Base-by-base conservation (phyloP, 2,113 vertebrate genomes). In the Amblyopsis rosae region DNA sequence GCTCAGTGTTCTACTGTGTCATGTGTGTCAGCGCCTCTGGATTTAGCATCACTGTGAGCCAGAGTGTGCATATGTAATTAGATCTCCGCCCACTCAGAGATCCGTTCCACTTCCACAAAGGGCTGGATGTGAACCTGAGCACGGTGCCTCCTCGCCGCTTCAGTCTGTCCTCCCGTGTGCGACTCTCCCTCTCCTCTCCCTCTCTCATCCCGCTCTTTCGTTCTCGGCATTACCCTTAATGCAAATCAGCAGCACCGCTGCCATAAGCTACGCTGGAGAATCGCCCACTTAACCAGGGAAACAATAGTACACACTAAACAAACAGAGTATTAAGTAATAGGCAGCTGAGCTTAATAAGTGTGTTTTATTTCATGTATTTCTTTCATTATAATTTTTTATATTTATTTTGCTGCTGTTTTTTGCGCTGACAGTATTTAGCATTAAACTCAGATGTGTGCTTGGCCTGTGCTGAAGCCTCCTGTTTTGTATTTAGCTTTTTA, bases 1-100 rank as follows among this genome's bases (percentile, higher is more conserved):
- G 77, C 82, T 86, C 75, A 57, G 76, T 87, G 86, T 90, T 90
- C 82, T 35, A 35, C 6, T 35, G 35, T 81, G 35, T 65, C 48
- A 26, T 54, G 16, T 60, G 48, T 58, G 67, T 76, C 71, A 68
- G 80, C 80, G 86, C 70, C 63, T 86, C 87, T 83, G 59, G 87
- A 90, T 92, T 93, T 92, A 92, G 87, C 88, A 90, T 93, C 87
- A 86, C 87, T 90, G 88, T 89, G 89, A 90, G 91, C 87, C 89
- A 86, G 84, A 83, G 90, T 88, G 87, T 91, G 90, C 92, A 93
- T 93, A 89, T 88, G 90, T 93, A 92, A 93, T 92, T 91, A 92
- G 91, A 91, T 93, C 89, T 87, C 89, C 91, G 65, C 92, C 92
- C 89, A 92, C 92, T 93, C 90, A 87, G 81, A 91, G 91, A 92